phyloP scores from a whole-genome alignment of 2,888 invertebrate genomes.

The Arge pagana region DNA sequence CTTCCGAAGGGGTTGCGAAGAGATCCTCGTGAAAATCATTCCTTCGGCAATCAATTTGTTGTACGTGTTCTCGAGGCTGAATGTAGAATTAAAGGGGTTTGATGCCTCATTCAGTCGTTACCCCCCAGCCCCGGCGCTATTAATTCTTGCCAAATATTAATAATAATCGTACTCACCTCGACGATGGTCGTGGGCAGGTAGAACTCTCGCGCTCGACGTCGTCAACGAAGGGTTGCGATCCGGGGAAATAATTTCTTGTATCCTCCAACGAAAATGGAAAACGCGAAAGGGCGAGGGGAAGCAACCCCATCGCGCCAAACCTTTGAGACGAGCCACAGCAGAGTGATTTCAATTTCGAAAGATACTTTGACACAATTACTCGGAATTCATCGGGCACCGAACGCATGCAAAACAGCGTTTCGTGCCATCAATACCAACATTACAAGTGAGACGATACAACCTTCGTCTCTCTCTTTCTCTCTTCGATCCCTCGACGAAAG shows the following conservation, averaged over 20 bases:
- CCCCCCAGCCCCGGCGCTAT: constrained; percentile 35
- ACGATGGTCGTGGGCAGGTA: too few relatives aligned
- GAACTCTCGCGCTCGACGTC: constrained; percentile 38
- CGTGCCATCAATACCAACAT: too few relatives aligned
- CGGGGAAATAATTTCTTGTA: constrained; percentile 58
- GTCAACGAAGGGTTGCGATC: constrained; percentile 50
- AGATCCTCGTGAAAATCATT: background rate
- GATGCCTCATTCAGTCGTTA: too few relatives aligned
- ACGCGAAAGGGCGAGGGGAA: constrained; percentile 26
- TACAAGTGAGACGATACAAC: too few relatives aligned
- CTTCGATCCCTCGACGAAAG: too few relatives aligned
- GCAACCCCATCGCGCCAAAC: constrained; percentile 5
- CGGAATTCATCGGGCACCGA: too few relatives aligned
- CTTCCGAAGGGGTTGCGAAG: background rate
- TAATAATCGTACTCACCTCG: constrained; percentile 39
- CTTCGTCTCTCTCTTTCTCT: too few relatives aligned
- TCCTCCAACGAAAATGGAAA: constrained; percentile 35
- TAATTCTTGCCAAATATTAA: constrained; percentile 59
- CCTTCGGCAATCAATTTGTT: constrained; percentile 35
- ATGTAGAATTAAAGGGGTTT: constrained; percentile 52
- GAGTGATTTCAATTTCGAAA: constrained; percentile 57
- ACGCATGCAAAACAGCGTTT: too few relatives aligned
- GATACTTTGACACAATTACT: constrained; percentile 58
- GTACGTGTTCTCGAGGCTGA: constrained; percentile 47
- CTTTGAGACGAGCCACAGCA: too few relatives aligned